Evolutionary conservation across 2,113 vertebrate genomes (phyloP), one percentile per base, ranked within the genome.

Genomic region (Poecile atricapillus): DNA sequence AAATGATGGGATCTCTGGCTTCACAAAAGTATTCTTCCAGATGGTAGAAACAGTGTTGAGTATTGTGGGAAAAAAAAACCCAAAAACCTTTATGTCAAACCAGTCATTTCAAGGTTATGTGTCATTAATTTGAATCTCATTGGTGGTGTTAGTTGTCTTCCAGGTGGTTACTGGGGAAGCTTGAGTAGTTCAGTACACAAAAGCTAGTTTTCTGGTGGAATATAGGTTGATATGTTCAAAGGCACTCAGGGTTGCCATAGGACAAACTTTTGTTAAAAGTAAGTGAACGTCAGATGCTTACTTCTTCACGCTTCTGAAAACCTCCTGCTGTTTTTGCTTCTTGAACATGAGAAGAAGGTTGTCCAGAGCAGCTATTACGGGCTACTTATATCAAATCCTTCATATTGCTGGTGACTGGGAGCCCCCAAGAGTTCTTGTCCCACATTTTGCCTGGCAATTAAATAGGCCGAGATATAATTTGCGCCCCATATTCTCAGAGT

Each of bases 371-470:
- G 83, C 94, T 96, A 95, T 95, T 96, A 97, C 3, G 7, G 90
- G 90, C 92, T 96, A 78, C 85, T 96, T 86, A 80, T 75, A 96
- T 88, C 71, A 92, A 94, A 91, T 87, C 90, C 41, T 86, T 96
- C 95, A 87, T 78, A 56, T 93, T 69, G 73, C 55, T 7, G 15
- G 90, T 88, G 93, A 83, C 94, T 94, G 94, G 92, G 90, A 97
- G 94, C 93, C 88, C 79, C 85, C 85, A 96, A 95, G 92, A 95
- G 95, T 95, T 96, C 94, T 93, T 81, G 90, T 96, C 90, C 93
- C 92, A 97, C 93, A 96, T 96, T 95, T 93, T 95, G 82, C 88
- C 85, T 96, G 73, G 79, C 82, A 96, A 94, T 96, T 96, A 96
- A 96, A 93, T 81, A 95, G 93, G 85, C 92, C 5, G 1, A 94